phyloP scores from a whole-genome alignment of 2,113 vertebrate genomes.

The Rhipidura dahli region DNA sequence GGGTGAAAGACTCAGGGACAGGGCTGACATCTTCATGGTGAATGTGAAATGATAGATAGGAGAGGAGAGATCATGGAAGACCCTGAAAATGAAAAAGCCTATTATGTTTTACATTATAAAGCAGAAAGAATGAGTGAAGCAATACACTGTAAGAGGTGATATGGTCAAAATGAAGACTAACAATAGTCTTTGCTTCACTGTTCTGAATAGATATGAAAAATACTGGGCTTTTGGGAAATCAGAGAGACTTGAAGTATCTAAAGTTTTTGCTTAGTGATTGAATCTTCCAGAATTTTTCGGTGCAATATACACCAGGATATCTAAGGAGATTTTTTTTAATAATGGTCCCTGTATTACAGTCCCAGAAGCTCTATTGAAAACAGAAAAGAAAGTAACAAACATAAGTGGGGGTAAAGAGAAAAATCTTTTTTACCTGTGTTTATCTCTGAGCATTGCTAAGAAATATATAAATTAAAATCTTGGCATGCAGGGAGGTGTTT shows the following conservation, averaged over 20 bases:
- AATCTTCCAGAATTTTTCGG: neutral
- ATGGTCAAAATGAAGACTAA: neutral
- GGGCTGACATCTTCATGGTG: neutral
- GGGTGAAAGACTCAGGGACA: neutral
- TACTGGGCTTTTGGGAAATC: neutral
- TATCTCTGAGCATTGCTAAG: neutral
- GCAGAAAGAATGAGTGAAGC: neutral
- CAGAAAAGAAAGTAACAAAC: neutral
- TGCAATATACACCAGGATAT: neutral
- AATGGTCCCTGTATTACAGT: neutral
- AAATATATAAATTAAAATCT: neutral
- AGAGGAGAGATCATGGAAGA: neutral
- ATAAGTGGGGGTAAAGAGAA: neutral
- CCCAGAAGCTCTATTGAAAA: neutral
- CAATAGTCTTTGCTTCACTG: neutral
- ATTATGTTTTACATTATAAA: neutral
- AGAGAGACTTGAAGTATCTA: neutral
- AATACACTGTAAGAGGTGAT: neutral
- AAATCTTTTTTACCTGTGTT: neutral
- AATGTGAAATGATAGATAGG: neutral
- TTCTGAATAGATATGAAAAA: neutral
- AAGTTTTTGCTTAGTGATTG: neutral
- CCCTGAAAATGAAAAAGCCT: conserved; percentile 8
- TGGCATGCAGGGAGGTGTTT: neutral
- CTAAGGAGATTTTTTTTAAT: neutral